Evolutionary conservation across 2,113 vertebrate species (phyloP).

Genomic region (Lethenteron reissneri): DNA sequence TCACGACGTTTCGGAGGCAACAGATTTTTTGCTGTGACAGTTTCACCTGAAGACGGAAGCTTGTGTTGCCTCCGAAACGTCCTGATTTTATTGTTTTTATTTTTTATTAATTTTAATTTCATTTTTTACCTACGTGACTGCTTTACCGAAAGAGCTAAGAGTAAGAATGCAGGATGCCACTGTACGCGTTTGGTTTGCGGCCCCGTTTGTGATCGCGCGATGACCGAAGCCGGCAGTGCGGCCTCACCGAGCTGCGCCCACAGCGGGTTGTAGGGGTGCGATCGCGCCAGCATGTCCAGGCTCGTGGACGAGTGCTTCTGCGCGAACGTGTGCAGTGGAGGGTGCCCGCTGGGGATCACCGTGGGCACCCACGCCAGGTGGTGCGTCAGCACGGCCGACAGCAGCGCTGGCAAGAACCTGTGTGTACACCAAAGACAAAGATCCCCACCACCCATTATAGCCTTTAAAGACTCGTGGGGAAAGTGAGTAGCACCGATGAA

Average conservation of each 20-base stretch:
- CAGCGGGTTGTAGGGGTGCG: slow-evolving; percentile 84
- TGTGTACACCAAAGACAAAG: slow-evolving; percentile 10
- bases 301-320: slow-evolving; percentile 96
- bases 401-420: slow-evolving; percentile 84
- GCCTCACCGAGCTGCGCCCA: slow-evolving; percentile 86
- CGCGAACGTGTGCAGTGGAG: slow-evolving; percentile 83
- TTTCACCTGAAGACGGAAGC: too few species aligned
- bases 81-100: too few species aligned
- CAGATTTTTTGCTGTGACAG: too few species aligned
- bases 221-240: too few species aligned
- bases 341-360: slow-evolving; percentile 93
- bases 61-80: too few species aligned
- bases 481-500: background rate
- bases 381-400: slow-evolving; percentile 85
- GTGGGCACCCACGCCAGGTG: slow-evolving; percentile 97
- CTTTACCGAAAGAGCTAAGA: too few species aligned
- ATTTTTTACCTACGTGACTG: too few species aligned
- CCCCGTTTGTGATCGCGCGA: too few species aligned
- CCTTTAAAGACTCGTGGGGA: background rate
- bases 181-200: too few species aligned
- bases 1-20: too few species aligned
- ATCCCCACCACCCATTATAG: slow-evolving; percentile 1
- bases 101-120: too few species aligned
- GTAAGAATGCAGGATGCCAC: too few species aligned
- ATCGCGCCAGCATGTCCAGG: slow-evolving; percentile 90